phyloP scores from a whole-genome alignment of 2,797 vertebrate genomes.

The Alfaro cultratus region DNA sequence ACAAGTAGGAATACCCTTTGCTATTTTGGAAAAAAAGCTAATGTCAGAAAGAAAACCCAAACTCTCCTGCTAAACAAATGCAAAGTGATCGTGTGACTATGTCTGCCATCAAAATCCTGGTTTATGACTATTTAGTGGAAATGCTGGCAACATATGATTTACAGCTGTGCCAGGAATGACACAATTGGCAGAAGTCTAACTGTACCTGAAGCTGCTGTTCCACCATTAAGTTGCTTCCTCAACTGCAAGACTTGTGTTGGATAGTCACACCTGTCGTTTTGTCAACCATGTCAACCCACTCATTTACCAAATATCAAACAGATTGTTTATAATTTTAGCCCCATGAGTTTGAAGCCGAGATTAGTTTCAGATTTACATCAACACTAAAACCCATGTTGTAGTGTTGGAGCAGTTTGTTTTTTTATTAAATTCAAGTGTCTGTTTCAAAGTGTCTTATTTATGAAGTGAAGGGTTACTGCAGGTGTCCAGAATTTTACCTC shows the following conservation, averaged over 20 bases:
- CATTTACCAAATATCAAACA: neutral
- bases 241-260: neutral
- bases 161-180: neutral
- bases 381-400: neutral
- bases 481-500: conserved; percentile 2
- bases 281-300: neutral
- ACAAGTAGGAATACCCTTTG: neutral
- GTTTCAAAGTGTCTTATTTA: conserved; percentile 3
- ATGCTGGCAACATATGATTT: neutral
- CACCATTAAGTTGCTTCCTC: neutral
- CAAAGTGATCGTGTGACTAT: neutral
- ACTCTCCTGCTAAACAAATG: neutral
- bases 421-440: conserved; percentile 29
- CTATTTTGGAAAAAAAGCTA: neutral
- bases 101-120: neutral
- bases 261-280: neutral
- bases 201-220: neutral
- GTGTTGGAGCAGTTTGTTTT: conserved; percentile 31
- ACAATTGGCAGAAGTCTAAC: neutral
- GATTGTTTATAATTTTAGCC: conserved; percentile 43
- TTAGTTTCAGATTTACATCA: conserved; percentile 10
- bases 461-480: conserved; percentile 12
- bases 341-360: conserved; percentile 37
- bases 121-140: neutral
- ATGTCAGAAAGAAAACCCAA: neutral